Evolutionary conservation across 2,113 vertebrate species (phyloP), one percentile per base, ranked within the genome.

Genomic region (Larimichthys crocea): DNA sequence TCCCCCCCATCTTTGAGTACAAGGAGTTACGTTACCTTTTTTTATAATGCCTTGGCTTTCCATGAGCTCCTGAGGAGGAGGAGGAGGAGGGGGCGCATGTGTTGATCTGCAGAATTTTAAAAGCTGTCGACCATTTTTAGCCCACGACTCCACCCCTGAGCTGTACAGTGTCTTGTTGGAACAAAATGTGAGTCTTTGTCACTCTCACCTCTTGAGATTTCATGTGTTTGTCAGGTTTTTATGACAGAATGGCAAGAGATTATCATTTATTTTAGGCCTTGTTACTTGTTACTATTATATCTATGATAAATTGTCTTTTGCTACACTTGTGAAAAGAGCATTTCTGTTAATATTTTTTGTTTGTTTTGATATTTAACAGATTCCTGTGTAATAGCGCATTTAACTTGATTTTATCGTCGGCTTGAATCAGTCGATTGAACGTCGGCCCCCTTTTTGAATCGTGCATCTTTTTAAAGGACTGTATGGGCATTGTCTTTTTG

Each of bases 311-410:
- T 59, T 82, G 80, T 92, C 86, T 92, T 93, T 95, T 95, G 92
- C 87, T 91, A 89, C 91, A 88, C 85, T 94, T 93, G 92, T 94
- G 90, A 92, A 93, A 93, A 91, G 79, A 91, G 48, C 79, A 72
- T 91, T 90, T 92, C 62, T 71, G 84, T 92, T 92, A 1, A 86
- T 90, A 86, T 74, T 89, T 35, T 35, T 24, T 24, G 1, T 24
- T 91, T 93, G 86, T 95, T 94, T 94, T 94, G 83, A 91, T 95
- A 94, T 94, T 91, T 90, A 91, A 95, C 90, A 83, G 88, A 93
- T 94, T 94, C 92, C 92, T 94, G 91, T 94, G 92, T 94, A 94
- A 92, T 91, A 80, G 79, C 89, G 72, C 86, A 85, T 93, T 91
- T 85, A 89, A 88, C 78, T 88, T 84, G 4, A 89, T 80, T 86